These are phyloP conservation scores for Forbesichthys agassizii DNA, from an alignment of 2,113 vertebrate species.

Conservation along the genomic window DNA sequence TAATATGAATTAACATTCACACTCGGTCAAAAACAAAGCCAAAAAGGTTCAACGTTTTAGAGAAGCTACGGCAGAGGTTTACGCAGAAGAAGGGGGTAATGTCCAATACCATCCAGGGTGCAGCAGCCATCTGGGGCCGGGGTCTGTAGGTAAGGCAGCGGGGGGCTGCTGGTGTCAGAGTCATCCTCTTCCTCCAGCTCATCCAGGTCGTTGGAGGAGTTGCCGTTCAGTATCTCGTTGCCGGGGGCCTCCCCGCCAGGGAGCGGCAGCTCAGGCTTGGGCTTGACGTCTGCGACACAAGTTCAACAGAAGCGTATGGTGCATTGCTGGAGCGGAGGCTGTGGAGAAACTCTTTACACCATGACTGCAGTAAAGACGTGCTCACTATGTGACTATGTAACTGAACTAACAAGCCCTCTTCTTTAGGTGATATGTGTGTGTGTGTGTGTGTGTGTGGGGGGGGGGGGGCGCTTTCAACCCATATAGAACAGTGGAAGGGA, in stretches of 20 bases:
- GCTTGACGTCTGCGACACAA: constrained; percentile 82
- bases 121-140: constrained; percentile 93
- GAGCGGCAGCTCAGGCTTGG: constrained; percentile 84
- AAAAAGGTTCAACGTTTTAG: neutral
- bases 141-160: constrained; percentile 91
- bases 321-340: neutral
- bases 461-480: too few relatives aligned
- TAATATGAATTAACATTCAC: neutral
- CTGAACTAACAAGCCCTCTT: too few relatives aligned
- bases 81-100: too few relatives aligned
- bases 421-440: too few relatives aligned
- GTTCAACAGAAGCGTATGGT: neutral
- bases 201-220: constrained; percentile 84
- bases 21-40: neutral
- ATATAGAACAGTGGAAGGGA: too few relatives aligned
- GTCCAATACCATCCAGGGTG: constrained; percentile 86
- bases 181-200: constrained; percentile 90
- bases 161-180: constrained; percentile 92
- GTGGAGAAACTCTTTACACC: too few relatives aligned
- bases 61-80: neutral
- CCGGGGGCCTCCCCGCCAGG: constrained; percentile 80
- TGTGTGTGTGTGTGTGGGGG: too few relatives aligned
- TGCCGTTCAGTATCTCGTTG: constrained; percentile 79
- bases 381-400: too few relatives aligned
- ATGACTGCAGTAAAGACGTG: too few relatives aligned